These are phyloP conservation scores for Drosophila equinoxialis DNA, from an alignment of 1,140 invertebrate genomes.

Conservation along the genomic window DNA sequence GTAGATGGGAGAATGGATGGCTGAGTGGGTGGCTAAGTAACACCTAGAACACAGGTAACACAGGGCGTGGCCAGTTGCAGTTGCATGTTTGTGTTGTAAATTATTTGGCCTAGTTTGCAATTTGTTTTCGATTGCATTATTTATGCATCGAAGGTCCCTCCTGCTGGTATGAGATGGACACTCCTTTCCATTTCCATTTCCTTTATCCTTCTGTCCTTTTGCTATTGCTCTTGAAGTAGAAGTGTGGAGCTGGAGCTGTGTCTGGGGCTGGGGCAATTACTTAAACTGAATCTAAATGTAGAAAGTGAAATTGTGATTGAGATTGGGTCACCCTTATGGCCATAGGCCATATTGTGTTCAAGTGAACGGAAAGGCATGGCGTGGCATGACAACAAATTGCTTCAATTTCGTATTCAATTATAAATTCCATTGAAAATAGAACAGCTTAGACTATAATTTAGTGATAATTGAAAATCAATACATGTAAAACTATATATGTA, in stretches of 20 bases:
- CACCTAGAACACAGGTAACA: background rate
- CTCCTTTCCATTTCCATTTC: no score
- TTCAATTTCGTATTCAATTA: slow-evolving; percentile 7
- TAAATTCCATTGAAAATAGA: slow-evolving; percentile 3
- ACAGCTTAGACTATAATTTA: background rate
- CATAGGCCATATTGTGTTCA: background rate
- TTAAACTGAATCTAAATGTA: slow-evolving; percentile 39
- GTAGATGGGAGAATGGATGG: no score
- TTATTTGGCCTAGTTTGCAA: slow-evolving; percentile 72
- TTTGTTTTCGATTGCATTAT: slow-evolving; percentile 71
- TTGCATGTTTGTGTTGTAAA: slow-evolving; percentile 74
- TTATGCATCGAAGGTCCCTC: slow-evolving; percentile 37
- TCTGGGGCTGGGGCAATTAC: slow-evolving; percentile 49
- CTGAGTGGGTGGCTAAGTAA: background rate
- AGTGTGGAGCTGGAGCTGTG: background rate
- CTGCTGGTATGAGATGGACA: slow-evolving; percentile 19
- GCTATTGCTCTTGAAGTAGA: no score
- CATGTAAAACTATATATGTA: background rate
- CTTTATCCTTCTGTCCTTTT: no score
- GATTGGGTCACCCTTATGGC: slow-evolving; percentile 5
- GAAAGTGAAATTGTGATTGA: slow-evolving; percentile 8
- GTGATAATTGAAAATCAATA: slow-evolving; percentile 7
- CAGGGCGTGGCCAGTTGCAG: slow-evolving; percentile 25
- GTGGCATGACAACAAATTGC: background rate
- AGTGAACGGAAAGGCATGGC: background rate